Conservation (phyloP, 1,140 invertebrate genomes). For the Sitophilus oryzae region DNA sequence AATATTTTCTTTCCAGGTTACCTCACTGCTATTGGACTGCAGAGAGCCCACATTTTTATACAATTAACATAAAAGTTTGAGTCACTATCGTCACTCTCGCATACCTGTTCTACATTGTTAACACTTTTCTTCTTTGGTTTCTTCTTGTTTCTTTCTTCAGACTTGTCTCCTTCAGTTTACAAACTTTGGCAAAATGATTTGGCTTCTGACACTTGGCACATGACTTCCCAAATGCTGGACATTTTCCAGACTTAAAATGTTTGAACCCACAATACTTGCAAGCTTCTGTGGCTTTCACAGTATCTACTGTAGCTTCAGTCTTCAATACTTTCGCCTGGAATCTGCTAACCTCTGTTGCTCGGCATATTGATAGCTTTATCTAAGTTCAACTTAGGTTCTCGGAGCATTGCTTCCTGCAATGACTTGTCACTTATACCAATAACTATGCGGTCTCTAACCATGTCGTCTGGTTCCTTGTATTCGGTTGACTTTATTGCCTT, state of each 20-base stretch:
- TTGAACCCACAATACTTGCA: slow-evolving; percentile 14
- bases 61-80: not conserved
- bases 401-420: slow-evolving; percentile 36
- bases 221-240: slow-evolving; percentile 21
- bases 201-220: slow-evolving; percentile 11
- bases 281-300: slow-evolving; percentile 3
- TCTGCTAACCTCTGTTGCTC: too few species aligned
- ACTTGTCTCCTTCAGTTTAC: too few species aligned
- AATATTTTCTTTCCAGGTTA: slow-evolving; percentile 4
- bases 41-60: not conserved
- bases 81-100: not conserved
- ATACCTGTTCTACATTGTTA: not conserved
- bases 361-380: slow-evolving; percentile 33
- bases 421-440: slow-evolving; percentile 25
- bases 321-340: slow-evolving; percentile 16
- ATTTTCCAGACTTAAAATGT: slow-evolving; percentile 5
- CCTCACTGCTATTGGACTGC: not conserved
- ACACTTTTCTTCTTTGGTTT: slow-evolving; percentile 9
- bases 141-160: not conserved
- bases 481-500: slow-evolving; percentile 30
- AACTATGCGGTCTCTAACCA: slow-evolving; percentile 31
- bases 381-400: slow-evolving; percentile 33
- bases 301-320: slow-evolving; percentile 6
- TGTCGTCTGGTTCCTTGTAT: slow-evolving; percentile 25
- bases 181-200: slow-evolving; percentile 22